phyloP scores from a whole-genome alignment of 2,113 vertebrate species.

The Amphiprion ocellaris region DNA sequence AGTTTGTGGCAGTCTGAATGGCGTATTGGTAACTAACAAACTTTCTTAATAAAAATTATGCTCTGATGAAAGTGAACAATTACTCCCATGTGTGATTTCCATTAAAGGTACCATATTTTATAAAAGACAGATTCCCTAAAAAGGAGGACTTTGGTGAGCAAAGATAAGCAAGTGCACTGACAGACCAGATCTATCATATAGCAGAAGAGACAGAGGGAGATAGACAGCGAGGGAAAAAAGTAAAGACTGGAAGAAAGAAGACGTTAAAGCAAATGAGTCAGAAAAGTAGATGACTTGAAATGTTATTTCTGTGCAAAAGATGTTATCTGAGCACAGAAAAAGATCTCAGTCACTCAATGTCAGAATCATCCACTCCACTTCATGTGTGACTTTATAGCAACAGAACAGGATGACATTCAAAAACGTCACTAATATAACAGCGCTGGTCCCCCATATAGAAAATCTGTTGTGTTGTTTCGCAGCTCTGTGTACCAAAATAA shows the following conservation, averaged over 20 bases:
- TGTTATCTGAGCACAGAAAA: conserved; percentile 46
- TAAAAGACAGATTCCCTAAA: conserved; percentile 41
- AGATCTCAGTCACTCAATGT: conserved; percentile 56
- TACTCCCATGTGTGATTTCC: conserved; percentile 18
- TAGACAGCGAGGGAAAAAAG: conserved; percentile 9
- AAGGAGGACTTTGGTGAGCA: conserved; percentile 28
- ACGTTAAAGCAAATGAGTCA: conserved; percentile 47
- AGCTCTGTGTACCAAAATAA: conserved; percentile 2
- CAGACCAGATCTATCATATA: conserved; percentile 68
- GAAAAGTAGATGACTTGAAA: conserved; percentile 51
- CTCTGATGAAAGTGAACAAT: conserved; percentile 18
- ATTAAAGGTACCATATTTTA: conserved; percentile 47
- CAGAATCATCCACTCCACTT: conserved; percentile 55
- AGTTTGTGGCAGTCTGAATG: background rate
- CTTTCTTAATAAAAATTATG: conserved; percentile 22
- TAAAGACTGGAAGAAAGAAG: background rate
- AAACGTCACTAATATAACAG: conserved; percentile 54
- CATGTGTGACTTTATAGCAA: conserved; percentile 41
- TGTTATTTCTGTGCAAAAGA: conserved; percentile 47
- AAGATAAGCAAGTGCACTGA: conserved; percentile 69
- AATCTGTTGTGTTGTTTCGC: conserved; percentile 17
- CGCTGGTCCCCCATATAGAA: background rate
- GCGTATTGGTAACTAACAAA: background rate
- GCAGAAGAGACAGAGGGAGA: conserved; percentile 37
- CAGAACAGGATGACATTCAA: conserved; percentile 56